Percentiles rank a stretch among this genome's conserved stretches.
These are phyloP conservation scores for Diadegma fenestrale DNA, from an alignment of 2,888 invertebrate species.

Conservation along the genomic window DNA sequence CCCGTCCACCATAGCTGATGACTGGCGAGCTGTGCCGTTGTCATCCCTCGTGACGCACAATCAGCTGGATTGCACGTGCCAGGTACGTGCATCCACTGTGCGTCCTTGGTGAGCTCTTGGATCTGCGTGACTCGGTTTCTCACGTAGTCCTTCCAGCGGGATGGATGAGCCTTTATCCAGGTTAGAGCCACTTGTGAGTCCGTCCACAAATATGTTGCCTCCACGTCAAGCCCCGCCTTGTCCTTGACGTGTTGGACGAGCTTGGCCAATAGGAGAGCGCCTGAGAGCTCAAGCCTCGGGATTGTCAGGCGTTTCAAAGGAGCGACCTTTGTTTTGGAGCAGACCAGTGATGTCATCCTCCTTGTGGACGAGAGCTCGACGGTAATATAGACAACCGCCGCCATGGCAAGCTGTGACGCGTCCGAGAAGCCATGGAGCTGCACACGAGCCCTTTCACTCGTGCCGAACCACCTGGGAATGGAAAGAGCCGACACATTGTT, in stretches of 20 bases:
- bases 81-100: constrained; percentile 58
- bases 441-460: not conserved
- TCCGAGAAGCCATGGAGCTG: constrained; percentile 71
- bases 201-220: constrained; percentile 56
- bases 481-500: not conserved
- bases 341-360: constrained; percentile 43
- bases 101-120: constrained; percentile 51
- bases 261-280: constrained; percentile 62
- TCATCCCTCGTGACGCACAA: constrained; percentile 46
- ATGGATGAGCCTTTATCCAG: constrained; percentile 69
- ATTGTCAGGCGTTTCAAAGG: constrained; percentile 69
- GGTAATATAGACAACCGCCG: constrained; percentile 68
- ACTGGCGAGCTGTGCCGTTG: not conserved
- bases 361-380: not conserved
- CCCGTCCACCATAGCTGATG: constrained; percentile 10
- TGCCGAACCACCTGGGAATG: constrained; percentile 56
- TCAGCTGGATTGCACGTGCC: constrained; percentile 58
- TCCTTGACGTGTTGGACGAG: constrained; percentile 43
- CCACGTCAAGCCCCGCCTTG: not conserved
- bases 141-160: constrained; percentile 65
- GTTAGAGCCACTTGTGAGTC: constrained; percentile 58
- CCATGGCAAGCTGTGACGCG: constrained; percentile 68
- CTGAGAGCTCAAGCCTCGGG: constrained; percentile 72
- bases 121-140: constrained; percentile 72
- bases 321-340: constrained; percentile 14